A percentile compares a stretch with the other conserved stretches of the same genome.
Evolutionary conservation across 1,140 invertebrate species (phyloP).

Genomic region (Conus betulinus): DNA sequence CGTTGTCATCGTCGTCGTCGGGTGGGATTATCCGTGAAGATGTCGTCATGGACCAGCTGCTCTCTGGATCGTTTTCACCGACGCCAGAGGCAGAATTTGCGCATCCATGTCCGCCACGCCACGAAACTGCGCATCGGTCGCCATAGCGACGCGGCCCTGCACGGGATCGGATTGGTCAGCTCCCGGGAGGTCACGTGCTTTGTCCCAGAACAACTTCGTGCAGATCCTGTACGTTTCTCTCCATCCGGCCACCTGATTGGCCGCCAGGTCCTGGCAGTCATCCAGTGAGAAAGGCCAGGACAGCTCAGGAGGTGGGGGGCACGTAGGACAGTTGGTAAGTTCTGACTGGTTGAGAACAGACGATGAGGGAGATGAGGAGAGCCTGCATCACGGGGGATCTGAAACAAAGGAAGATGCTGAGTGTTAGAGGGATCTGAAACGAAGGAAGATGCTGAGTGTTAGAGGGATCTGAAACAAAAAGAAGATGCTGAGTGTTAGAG

Average conservation of each 20-base stretch:
- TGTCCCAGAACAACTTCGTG: background rate
- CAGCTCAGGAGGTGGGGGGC: background rate
- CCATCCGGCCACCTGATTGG: constrained; percentile 14
- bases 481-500: background rate
- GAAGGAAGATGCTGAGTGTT: background rate
- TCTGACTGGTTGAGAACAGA: background rate
- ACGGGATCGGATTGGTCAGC: background rate
- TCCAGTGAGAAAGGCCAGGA: constrained; percentile 14
- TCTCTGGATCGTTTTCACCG: background rate
- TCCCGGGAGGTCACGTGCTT: background rate
- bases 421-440: background rate
- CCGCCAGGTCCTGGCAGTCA: background rate
- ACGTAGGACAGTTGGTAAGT: background rate
- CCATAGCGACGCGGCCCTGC: background rate
- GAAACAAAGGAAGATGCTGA: background rate
- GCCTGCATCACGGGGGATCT: background rate
- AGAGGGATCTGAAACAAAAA: background rate
- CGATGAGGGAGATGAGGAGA: background rate
- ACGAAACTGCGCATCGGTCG: background rate
- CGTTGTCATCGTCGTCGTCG: background rate
- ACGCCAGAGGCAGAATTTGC: background rate
- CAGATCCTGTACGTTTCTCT: background rate
- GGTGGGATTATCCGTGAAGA: background rate
- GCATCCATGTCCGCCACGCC: background rate
- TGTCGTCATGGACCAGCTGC: background rate